These are phyloP conservation scores for Pluvianellus socialis DNA, from an alignment of 2,113 vertebrate species.

Conservation along the genomic window DNA sequence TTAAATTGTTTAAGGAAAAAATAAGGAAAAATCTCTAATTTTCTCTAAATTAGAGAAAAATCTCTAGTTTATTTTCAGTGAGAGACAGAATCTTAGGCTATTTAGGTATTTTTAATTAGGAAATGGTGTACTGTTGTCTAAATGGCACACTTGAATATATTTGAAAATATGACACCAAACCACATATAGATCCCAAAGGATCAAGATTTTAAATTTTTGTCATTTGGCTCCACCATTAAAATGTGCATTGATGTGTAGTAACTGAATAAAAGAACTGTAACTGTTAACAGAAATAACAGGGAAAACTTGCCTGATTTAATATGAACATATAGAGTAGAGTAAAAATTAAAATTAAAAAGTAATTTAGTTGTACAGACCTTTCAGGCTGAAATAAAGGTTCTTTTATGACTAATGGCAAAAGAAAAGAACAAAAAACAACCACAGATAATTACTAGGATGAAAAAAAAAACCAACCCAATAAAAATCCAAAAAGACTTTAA, in stretches of 20 bases:
- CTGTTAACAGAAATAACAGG: conserved; percentile 2
- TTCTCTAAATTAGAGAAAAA: not conserved
- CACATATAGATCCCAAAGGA: not conserved
- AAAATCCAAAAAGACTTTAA: not conserved
- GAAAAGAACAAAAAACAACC: not conserved
- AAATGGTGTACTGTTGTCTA: not conserved
- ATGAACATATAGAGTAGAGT: not conserved
- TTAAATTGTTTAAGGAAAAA: not conserved
- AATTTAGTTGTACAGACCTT: conserved; percentile 48
- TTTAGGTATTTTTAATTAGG: not conserved
- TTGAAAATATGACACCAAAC: not conserved
- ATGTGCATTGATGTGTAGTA: not conserved
- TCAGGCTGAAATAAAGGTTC: conserved; percentile 35
- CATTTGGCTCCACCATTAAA: not conserved
- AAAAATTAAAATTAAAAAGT: conserved; percentile 40
- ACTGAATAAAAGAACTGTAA: not conserved
- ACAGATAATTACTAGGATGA: not conserved
- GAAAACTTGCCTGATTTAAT: conserved; percentile 26
- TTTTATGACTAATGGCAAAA: conserved; percentile 37
- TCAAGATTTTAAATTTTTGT: not conserved
- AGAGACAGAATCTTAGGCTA: not conserved
- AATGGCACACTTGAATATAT: not conserved
- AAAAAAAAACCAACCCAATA: not conserved
- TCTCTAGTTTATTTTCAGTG: not conserved
- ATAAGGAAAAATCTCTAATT: not conserved